Conservation (phyloP, 2,797 vertebrate genomes). For the Clarias platycephalus region DNA sequence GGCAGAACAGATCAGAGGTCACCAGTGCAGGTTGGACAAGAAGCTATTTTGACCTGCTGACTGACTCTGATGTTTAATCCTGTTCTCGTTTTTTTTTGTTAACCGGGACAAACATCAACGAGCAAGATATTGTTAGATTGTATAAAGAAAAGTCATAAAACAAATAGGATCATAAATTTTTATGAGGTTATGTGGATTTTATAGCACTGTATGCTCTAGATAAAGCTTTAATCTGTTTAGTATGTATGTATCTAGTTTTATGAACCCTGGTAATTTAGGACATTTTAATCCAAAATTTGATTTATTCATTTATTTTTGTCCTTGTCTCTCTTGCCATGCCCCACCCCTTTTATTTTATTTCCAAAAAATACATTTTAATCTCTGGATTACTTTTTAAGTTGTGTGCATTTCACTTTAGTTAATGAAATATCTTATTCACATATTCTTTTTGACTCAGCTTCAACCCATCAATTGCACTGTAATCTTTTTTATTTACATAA, state of each 20-base stretch:
- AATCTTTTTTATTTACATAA: not conserved
- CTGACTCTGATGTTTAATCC: not conserved
- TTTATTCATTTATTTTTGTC: not conserved
- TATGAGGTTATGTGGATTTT: not conserved
- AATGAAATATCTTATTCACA: not conserved
- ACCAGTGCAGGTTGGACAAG: not conserved
- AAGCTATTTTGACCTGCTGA: not conserved
- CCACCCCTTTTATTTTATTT: no score
- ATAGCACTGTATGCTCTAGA: not conserved
- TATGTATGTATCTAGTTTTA: not conserved
- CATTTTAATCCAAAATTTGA: not conserved
- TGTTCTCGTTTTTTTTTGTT: no score
- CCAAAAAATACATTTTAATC: not conserved
- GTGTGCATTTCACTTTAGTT: not conserved
- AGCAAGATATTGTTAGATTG: not conserved
- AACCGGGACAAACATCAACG: not conserved
- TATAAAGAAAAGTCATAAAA: not conserved
- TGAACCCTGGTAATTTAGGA: not conserved
- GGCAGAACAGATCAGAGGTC: not conserved
- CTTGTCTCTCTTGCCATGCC: not conserved
- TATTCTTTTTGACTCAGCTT: not conserved
- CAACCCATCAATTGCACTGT: not conserved
- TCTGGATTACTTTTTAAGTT: not conserved
- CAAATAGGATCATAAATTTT: not conserved
- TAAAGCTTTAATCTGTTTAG: not conserved